These are phyloP conservation scores for Porites lobata DNA, from an alignment of 92 coral and sea anemone genomes.

Conservation along the genomic window DNA sequence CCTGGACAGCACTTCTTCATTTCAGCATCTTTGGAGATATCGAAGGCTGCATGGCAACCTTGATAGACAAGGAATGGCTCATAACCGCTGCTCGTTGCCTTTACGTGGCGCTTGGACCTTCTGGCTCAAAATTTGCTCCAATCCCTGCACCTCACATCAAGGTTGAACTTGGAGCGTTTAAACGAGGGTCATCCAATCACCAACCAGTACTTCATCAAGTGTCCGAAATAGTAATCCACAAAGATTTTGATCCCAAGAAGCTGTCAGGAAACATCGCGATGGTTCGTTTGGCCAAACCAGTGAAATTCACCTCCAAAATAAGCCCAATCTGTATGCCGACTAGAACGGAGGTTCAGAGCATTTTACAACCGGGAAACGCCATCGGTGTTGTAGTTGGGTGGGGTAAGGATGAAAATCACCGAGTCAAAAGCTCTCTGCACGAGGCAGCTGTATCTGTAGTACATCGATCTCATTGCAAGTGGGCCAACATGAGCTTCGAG, in stretches of 20 bases:
- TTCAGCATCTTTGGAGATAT: constrained; percentile 71
- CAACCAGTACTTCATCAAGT: constrained; percentile 67
- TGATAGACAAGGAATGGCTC: constrained; percentile 90
- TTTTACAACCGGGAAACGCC: constrained; percentile 51
- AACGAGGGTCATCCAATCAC: constrained; percentile 48
- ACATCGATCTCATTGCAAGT: constrained; percentile 72
- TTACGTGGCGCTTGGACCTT: constrained; percentile 53
- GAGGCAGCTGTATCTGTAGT: constrained; percentile 72
- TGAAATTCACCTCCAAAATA: constrained; percentile 72
- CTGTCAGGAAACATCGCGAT: constrained; percentile 86
- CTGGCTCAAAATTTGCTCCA: constrained; percentile 33
- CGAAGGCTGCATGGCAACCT: constrained; percentile 93
- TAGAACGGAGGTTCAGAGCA: constrained; percentile 50
- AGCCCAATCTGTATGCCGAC: constrained; percentile 91
- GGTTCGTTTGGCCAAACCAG: constrained; percentile 76
- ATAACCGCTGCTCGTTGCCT: constrained; percentile 86
- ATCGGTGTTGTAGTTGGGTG: constrained; percentile 88
- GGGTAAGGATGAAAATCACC: constrained; percentile 73
- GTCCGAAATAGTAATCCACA: constrained; percentile 72
- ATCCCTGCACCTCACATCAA: constrained; percentile 50
- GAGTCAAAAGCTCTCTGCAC: constrained; percentile 72
- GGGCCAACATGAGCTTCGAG: constrained; percentile 74
- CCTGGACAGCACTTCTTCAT: constrained; percentile 91
- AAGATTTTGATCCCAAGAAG: constrained; percentile 60
- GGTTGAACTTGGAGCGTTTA: constrained; percentile 79